Conservation (phyloP, 2,888 invertebrate genomes). For the Trissolcus brochymenae region DNA sequence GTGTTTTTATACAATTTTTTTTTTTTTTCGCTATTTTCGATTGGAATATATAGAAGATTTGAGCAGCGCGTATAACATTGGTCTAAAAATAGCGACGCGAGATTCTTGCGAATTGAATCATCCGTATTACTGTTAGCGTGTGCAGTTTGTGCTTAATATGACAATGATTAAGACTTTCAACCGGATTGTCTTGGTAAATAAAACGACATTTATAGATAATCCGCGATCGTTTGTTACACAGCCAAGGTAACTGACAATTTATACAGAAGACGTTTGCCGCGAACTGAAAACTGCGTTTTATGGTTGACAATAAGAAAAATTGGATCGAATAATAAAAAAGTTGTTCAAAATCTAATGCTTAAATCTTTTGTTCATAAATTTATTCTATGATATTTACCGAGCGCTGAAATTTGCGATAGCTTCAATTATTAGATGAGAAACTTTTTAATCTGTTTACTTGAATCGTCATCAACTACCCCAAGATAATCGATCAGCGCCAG, state of each 20-base stretch:
- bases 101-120: constrained; percentile 16
- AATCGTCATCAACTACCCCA: too few species aligned
- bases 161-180: constrained; percentile 5
- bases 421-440: too few species aligned
- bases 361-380: too few species aligned
- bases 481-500: too few species aligned
- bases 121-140: constrained; percentile 6
- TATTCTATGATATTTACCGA: too few species aligned
- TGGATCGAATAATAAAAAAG: too few species aligned
- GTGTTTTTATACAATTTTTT: neutral
- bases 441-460: too few species aligned
- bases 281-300: neutral
- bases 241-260: constrained; percentile 1
- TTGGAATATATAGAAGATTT: neutral
- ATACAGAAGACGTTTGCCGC: neutral
- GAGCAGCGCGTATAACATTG: neutral
- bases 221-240: constrained; percentile 2
- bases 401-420: too few species aligned
- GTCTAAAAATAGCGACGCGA: constrained; percentile 16
- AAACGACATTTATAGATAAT: constrained; percentile 1
- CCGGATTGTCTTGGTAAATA: neutral
- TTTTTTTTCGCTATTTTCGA: neutral
- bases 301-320: neutral
- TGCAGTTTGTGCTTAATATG: constrained; percentile 8
- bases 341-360: too few species aligned